Evolutionary conservation across 1,140 invertebrate genomes (phyloP), one percentile per base, ranked within the genome.

Genomic region (Sminthurides bifidus): DNA sequence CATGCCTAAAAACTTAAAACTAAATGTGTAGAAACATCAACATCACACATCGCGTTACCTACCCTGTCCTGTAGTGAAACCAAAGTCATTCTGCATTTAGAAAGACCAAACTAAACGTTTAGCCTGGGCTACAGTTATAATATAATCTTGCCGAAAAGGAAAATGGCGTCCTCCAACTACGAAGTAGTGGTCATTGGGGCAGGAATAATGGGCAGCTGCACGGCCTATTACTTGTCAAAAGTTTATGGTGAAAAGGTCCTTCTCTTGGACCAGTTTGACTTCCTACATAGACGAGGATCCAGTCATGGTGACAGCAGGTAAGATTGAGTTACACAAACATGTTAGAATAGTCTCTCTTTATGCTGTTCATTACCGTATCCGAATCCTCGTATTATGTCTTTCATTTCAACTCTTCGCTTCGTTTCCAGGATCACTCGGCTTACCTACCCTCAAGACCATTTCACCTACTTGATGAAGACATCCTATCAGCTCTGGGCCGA

Each of bases 281-380:
- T 52, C 30, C 31, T 61, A 8, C 59, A 64, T 38, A 40, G 45
- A 21, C 44, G 45, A 15, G 63, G 63, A 27, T 64, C 63, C 3
- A 61, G 59, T 51, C 63, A 64, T 52, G 63, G 63, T 2, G 56
- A 61, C 14, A 58, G 58, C 43, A 46, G 58, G 58, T 63, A 41
- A 21, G 29, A 24, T 45, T 24, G 24, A 21, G 29, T 12, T 6
- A 23, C 24, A 4, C 5, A 24, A 12, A 23, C 14, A 27, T 45
- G 21, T 6, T 19, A 12, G 17, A 5, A 43, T 6, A 6, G 14
- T 8, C 21, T 19, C 40, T 43, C 6, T 10, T 43, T 10, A 8
- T 43, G 8, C 40, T 8, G 19, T 8, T 19, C 19, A 43, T 6
- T 53, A 12, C 19, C 3, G 23, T 14, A 46, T 21, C 26, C 8